These are phyloP conservation scores for Euthynnus affinis DNA, from an alignment of 2,797 vertebrate species.

Conservation along the genomic window DNA sequence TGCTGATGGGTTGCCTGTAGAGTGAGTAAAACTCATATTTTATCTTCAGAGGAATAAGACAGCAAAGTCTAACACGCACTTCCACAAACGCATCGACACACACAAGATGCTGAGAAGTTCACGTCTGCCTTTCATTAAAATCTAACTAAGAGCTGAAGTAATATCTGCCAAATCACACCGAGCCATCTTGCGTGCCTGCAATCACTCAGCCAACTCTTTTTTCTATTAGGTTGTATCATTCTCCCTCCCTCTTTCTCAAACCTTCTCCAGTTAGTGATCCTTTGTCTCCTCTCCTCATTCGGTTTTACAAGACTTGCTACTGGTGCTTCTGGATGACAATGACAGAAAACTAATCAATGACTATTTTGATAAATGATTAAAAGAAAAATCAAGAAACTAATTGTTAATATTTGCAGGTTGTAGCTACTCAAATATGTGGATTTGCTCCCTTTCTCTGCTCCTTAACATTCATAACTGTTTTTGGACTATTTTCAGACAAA, in stretches of 20 bases:
- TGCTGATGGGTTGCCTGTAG: conserved; percentile 53
- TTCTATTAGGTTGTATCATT: conserved; percentile 34
- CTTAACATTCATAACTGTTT: neutral
- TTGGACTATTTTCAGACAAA: neutral
- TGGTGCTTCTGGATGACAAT: neutral
- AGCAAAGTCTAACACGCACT: conserved; percentile 13
- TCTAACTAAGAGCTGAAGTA: conserved; percentile 46
- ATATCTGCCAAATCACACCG: conserved; percentile 54
- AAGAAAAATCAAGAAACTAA: neutral
- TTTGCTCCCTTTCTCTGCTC: neutral
- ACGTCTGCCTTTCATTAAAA: conserved; percentile 69
- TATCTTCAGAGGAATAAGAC: conserved; percentile 40
- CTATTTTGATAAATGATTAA: neutral
- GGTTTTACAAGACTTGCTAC: conserved; percentile 9
- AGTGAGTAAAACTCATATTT: conserved; percentile 52
- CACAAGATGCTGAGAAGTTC: conserved; percentile 27
- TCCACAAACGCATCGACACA: conserved; percentile 9
- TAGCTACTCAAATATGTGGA: neutral
- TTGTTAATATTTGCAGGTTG: neutral
- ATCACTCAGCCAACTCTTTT: conserved; percentile 49
- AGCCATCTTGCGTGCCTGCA: conserved; percentile 45
- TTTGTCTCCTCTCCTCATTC: conserved; percentile 9
- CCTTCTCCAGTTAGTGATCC: conserved; percentile 13
- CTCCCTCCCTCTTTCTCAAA: conserved; percentile 26
- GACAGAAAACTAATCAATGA: neutral